phyloP scores from a whole-genome alignment of 2,113 vertebrate species.

The Lampris megalopsis region DNA sequence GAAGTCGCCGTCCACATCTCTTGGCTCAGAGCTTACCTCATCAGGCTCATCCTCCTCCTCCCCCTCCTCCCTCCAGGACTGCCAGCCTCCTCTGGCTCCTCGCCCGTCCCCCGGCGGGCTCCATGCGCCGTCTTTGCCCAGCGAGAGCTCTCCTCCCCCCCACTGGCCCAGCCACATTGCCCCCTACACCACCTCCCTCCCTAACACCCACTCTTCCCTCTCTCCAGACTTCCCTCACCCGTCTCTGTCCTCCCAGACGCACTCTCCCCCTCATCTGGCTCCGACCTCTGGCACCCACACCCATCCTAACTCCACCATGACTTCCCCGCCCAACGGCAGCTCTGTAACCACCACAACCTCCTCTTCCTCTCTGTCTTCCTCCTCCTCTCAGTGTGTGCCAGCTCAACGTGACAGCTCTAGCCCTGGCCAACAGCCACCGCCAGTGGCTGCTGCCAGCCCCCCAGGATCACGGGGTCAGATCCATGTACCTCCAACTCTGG shows the following conservation, averaged over 20 bases:
- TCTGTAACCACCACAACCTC: conserved; percentile 84
- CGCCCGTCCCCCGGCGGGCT: conserved; percentile 84
- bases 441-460: conserved; percentile 68
- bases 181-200: conserved; percentile 80
- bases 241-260: conserved; percentile 81
- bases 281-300: conserved; percentile 69
- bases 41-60: conserved; percentile 82
- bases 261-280: conserved; percentile 76
- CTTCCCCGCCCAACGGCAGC: conserved; percentile 82
- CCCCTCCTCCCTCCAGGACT: conserved; percentile 79
- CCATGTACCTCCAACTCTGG: conserved; percentile 80
- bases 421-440: conserved; percentile 72
- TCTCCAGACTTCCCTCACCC: conserved; percentile 85
- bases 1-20: conserved; percentile 82
- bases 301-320: conserved; percentile 81
- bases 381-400: conserved; percentile 69
- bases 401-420: conserved; percentile 74
- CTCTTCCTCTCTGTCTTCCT: conserved; percentile 76
- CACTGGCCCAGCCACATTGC: conserved; percentile 82
- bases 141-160: conserved; percentile 83
- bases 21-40: conserved; percentile 80
- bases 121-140: conserved; percentile 84
- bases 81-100: conserved; percentile 83
- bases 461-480: conserved; percentile 66
- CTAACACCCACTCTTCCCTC: conserved; percentile 84